phyloP scores from a whole-genome alignment of 2,113 vertebrate genomes.

The Microtus pennsylvanicus region DNA sequence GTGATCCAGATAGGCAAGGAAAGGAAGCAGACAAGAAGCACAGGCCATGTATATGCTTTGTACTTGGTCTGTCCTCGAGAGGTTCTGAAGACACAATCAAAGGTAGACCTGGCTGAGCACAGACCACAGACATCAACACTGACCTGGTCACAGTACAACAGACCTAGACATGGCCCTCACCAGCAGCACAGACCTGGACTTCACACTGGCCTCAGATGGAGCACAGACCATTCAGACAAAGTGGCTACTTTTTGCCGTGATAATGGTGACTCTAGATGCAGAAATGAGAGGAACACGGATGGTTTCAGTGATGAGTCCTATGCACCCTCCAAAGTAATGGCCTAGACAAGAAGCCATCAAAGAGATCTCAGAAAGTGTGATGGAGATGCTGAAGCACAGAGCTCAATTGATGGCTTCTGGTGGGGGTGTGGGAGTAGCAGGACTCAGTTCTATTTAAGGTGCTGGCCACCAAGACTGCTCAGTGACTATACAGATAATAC shows the following conservation, averaged over 20 bases:
- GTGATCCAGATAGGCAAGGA: not conserved
- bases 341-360: too few relatives aligned
- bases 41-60: accelerated
- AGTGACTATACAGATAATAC: not conserved
- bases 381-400: not conserved
- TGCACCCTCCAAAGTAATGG: too few relatives aligned
- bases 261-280: too few relatives aligned
- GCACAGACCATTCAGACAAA: too few relatives aligned
- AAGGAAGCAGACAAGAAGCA: not conserved
- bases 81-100: not conserved
- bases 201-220: too few relatives aligned
- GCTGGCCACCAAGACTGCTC: not conserved
- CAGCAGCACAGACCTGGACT: too few relatives aligned
- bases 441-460: not conserved
- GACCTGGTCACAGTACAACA: not conserved
- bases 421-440: not conserved
- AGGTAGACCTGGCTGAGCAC: not conserved
- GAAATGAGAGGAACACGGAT: too few relatives aligned
- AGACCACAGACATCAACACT: not conserved
- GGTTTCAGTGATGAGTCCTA: too few relatives aligned
- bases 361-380: not conserved
- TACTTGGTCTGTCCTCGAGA: not conserved
- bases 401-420: not conserved
- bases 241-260: too few relatives aligned
- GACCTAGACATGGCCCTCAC: too few relatives aligned